phyloP scores from a whole-genome alignment of 2,888 invertebrate species.

The Lobophora halterata region DNA sequence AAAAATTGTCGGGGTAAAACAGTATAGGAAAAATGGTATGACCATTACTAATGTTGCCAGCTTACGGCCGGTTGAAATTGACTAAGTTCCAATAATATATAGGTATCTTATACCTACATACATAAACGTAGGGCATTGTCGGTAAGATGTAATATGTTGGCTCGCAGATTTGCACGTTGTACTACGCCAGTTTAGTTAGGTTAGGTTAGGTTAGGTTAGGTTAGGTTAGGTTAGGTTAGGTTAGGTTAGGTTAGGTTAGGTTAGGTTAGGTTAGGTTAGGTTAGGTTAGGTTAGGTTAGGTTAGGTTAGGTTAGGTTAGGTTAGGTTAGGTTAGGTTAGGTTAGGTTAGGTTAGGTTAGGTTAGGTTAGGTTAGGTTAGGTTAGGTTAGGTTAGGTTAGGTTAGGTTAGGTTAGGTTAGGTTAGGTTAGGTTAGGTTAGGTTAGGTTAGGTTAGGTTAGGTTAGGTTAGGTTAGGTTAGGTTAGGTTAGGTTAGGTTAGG shows the following conservation, averaged over 20 bases:
- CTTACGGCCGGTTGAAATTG: conserved; percentile 5
- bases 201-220: conserved; percentile 20
- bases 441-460: conserved; percentile 23
- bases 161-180: too few relatives aligned
- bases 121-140: too few relatives aligned
- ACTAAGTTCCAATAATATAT: too few relatives aligned
- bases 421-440: conserved; percentile 25
- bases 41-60: conserved; percentile 14
- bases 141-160: too few relatives aligned
- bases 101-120: too few relatives aligned
- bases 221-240: conserved; percentile 14
- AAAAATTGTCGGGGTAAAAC: conserved; percentile 1
- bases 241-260: conserved; percentile 16
- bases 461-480: conserved; percentile 23
- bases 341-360: conserved; percentile 21
- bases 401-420: conserved; percentile 18
- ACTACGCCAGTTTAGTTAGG: conserved; percentile 18
- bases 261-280: conserved; percentile 20
- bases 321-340: conserved; percentile 18
- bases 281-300: conserved; percentile 19
- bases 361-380: conserved; percentile 21
- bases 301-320: conserved; percentile 21
- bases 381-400: conserved; percentile 20
- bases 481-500: conserved; percentile 27
- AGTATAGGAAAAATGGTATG: conserved; percentile 5